These are phyloP conservation scores for Beris chalybata DNA, from an alignment of 2,888 invertebrate species.

Conservation along the genomic window DNA sequence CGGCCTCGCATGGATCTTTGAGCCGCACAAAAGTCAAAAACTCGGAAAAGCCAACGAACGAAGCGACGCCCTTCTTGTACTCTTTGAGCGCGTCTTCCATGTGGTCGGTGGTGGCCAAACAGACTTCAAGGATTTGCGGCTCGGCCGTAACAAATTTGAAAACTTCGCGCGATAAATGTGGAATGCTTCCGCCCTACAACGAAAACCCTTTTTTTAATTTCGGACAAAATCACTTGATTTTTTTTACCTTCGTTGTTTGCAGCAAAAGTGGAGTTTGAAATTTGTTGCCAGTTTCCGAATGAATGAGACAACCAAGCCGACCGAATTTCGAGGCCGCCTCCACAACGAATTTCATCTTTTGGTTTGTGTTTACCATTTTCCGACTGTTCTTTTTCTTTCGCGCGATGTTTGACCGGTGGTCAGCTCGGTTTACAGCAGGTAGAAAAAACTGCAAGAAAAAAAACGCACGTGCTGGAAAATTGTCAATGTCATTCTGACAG, in stretches of 20 bases:
- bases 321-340: constrained; percentile 64
- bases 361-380: not conserved
- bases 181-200: constrained; percentile 74
- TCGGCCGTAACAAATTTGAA: constrained; percentile 65
- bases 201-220: not conserved
- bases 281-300: constrained; percentile 56
- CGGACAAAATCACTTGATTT: constrained; percentile 13
- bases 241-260: constrained; percentile 70
- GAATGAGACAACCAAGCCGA: constrained; percentile 68
- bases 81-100: constrained; percentile 67
- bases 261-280: constrained; percentile 77
- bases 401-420: no score
- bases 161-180: constrained; percentile 78
- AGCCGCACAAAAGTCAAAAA: constrained; percentile 56
- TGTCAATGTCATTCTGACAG: constrained; percentile 4
- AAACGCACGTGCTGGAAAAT: constrained; percentile 1
- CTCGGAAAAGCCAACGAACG: constrained; percentile 68
- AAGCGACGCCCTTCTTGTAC: constrained; percentile 66
- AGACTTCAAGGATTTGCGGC: constrained; percentile 65
- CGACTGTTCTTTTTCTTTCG: not conserved
- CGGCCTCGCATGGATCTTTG: constrained; percentile 67
- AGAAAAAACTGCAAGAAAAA: constrained; percentile 8
- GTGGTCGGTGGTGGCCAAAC: constrained; percentile 69
- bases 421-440: no score
- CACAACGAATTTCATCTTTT: constrained; percentile 72